phyloP scores from a whole-genome alignment of 2,113 vertebrate species.

The Xenopus tropicalis region UCB_Xtro_10.0 CM004446.2:139175001-139175500 shows the following conservation, averaged over 20 bases:
- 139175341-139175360: slow-evolving; percentile 28
- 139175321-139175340: slow-evolving; percentile 21
- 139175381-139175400: not conserved
- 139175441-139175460: not conserved
- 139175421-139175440: slow-evolving; percentile 9
- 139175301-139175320: slow-evolving; percentile 26
- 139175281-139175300: slow-evolving; percentile 26
- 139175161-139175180: not conserved
- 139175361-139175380: slow-evolving; percentile 10
- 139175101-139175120: no score
- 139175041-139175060: no score
- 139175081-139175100: no score
- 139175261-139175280: slow-evolving; percentile 38
- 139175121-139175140: no score
- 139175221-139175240: slow-evolving; percentile 21
- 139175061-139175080: no score
- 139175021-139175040: no score
- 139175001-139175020: no score
- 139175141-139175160: no score
- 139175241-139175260: slow-evolving; percentile 27
- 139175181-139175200: not conserved
- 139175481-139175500: not conserved
- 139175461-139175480: not conserved
- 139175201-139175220: not conserved
- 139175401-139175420: not conserved